Base-by-base conservation (phyloP, 2,888 invertebrate genomes). In the Octonoba sinensis region DNA sequence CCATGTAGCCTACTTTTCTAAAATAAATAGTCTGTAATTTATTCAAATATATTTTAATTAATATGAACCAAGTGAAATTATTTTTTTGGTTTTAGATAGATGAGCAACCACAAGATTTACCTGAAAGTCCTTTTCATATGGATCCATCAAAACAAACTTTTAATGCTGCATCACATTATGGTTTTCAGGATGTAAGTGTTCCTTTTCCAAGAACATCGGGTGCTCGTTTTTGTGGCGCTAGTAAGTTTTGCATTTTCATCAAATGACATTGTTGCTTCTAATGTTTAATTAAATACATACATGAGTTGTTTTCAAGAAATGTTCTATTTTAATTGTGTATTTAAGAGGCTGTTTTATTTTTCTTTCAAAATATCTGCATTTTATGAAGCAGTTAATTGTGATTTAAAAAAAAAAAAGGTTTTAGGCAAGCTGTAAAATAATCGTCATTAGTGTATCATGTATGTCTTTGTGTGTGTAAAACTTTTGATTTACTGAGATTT, bases 121-220 rank as follows among this genome's bases (percentile, higher is more conserved):
- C 70, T 8, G 78, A 77, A 24, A 83, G 83, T 27, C 83, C 83
- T 16, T 78, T 74, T 47, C 82, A 82, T 72, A 18, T 51, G 18
- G 75, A 83, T 16, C 46, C 83, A 16, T 11, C 66, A 13, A 83
- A 83, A 44, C 71, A 60, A 60, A 56, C 20, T 13, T 81, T 62
- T 51, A 76, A 51, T 44, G 57, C 71, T 59, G 47, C 67, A 12
- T 27, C 82, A 36, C 73, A 70, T 44, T 87, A 87, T 73, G 86
- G 87, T 59, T 87, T 87, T 84, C 88, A 88, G 75, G 90, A 90
- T 82, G 87, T 94, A 11, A 95, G 94, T 87, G 94, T 98, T 85
- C 97, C 97, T 0, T 98, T 96, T 89, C 97, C 97, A 0, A 91
- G 96, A 72, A 97, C 97, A 0, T 96, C 96, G 13, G 97, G 97